Conservation (phyloP, 2,797 vertebrate species). For the Melanotaenia pygmaea region DNA sequence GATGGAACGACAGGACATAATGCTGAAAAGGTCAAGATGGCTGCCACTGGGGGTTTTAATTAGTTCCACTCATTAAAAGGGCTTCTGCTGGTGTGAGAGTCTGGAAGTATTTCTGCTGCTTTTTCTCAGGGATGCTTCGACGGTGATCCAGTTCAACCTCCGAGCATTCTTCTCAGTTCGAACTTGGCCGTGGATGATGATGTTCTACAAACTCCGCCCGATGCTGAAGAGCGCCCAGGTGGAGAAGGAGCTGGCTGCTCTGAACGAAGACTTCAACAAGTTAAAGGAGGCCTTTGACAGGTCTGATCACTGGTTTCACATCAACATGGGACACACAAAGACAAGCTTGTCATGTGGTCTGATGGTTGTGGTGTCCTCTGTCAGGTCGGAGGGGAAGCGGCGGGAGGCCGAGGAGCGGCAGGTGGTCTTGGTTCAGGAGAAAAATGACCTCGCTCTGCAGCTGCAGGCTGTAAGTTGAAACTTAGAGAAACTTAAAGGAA, state of each 20-base stretch:
- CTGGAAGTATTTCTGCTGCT: background rate
- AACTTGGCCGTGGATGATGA: conserved; percentile 91
- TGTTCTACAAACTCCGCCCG: conserved; percentile 88
- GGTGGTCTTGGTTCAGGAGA: conserved; percentile 87
- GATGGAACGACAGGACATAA: conserved; percentile 81
- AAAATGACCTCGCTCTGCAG: conserved; percentile 90
- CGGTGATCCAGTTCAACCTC: conserved; percentile 93
- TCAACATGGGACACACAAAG: too few relatives aligned
- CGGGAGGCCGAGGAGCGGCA: conserved; percentile 91
- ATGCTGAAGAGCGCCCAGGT: conserved; percentile 91
- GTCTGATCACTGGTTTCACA: conserved; percentile 20
- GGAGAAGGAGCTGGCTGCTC: conserved; percentile 86
- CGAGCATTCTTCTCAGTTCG: conserved; percentile 91
- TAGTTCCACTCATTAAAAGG: too few relatives aligned
- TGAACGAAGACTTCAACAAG: conserved; percentile 81
- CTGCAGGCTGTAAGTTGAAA: conserved; percentile 86
- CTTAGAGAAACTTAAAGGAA: too few relatives aligned
- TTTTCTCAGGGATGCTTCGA: conserved; percentile 79
- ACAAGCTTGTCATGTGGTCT: background rate
- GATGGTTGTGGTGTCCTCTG: background rate
- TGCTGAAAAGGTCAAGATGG: conserved; percentile 69
- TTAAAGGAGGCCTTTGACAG: conserved; percentile 81
- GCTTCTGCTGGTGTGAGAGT: too few relatives aligned
- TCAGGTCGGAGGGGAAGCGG: conserved; percentile 86
- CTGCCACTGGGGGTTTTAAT: too few relatives aligned